Evolutionary conservation across 2,113 vertebrate species (phyloP).

Genomic region (Poeciliopsis occidentalis): DNA sequence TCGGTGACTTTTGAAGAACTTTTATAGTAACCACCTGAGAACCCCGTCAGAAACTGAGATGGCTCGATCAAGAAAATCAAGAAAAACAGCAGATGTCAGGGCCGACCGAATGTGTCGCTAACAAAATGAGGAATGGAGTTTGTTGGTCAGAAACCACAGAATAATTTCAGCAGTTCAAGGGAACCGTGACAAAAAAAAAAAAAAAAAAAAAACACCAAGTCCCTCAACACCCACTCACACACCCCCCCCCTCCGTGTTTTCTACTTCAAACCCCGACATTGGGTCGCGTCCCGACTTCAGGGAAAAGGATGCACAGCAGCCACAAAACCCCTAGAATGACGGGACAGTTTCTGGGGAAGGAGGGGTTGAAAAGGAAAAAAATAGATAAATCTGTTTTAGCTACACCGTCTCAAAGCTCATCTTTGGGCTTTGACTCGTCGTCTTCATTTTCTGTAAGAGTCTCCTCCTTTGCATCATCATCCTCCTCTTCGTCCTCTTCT

Average conservation of each 20-base stretch:
- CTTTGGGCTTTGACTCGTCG: constrained; percentile 61
- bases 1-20: not conserved
- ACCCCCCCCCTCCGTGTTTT: constrained; percentile 4
- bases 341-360: constrained; percentile 58
- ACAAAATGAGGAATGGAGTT: constrained; percentile 45
- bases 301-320: constrained; percentile 79
- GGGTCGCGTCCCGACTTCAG: constrained; percentile 59
- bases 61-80: constrained; percentile 7
- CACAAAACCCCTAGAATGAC: constrained; percentile 68
- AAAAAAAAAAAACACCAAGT: constrained; percentile 14
- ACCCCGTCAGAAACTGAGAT: constrained; percentile 28
- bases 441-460: constrained; percentile 56
- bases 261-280: constrained; percentile 40
- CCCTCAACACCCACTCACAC: constrained; percentile 27
- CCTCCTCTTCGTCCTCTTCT: constrained; percentile 31
- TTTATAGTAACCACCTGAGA: not conserved
- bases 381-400: not conserved
- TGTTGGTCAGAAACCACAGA: constrained; percentile 28
- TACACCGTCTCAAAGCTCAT: constrained; percentile 77
- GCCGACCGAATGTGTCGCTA: constrained; percentile 16
- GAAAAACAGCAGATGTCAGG: constrained; percentile 12
- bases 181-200: constrained; percentile 22
- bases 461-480: constrained; percentile 55
- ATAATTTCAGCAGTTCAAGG: constrained; percentile 43
- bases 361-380: not conserved